Base-by-base conservation (phyloP, 2,113 vertebrate species). In the Archilochus colubris region DNA sequence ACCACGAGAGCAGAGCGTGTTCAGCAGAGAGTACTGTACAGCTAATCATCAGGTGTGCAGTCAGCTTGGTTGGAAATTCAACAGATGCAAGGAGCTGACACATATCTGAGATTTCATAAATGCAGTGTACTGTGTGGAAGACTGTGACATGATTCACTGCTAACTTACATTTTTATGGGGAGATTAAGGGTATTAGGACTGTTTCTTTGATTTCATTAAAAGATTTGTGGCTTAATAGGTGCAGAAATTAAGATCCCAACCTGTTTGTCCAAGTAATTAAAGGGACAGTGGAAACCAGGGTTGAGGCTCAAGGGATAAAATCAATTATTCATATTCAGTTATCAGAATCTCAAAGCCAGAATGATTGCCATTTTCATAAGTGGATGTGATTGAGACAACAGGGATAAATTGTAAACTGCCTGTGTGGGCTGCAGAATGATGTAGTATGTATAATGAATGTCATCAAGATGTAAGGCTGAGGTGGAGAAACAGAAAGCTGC, bases 361-460 rank as follows among this genome's bases (percentile, higher is more conserved):
- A 31, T 36, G 82, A 63, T 57, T 72, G 66, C 74, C 27, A 4
- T 38, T 64, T 68, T 91, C 48, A 16, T 92, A 43, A 93, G 82
- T 73, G 86, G 61, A 33, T 91, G 6, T 48, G 94, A 81, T 77
- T 48, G 94, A 93, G 88, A 74, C 92, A 95, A 86, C 38, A 14
- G 91, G 63, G 59, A 90, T 84, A 88, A 86, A 87, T 83, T 93
- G 92, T 91, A 86, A 95, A 67, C 88, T 95, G 90, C 85, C 82
- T 95, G 92, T 81, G 95, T 96, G 92, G 94, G 94, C 90, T 96
- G 95, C 78, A 85, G 85, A 48, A 27, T 50, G 82, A 86, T 93
- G 92, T 80, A 27, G 72, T 93, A 93, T 94, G 94, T 91, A 30
- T 74, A 61, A 83, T 59, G 90, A 95, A 88, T 96, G 88, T 90